These are phyloP conservation scores for Orientallactaga bullata DNA, from an alignment of 2,113 vertebrate species.

Conservation along the genomic window DNA sequence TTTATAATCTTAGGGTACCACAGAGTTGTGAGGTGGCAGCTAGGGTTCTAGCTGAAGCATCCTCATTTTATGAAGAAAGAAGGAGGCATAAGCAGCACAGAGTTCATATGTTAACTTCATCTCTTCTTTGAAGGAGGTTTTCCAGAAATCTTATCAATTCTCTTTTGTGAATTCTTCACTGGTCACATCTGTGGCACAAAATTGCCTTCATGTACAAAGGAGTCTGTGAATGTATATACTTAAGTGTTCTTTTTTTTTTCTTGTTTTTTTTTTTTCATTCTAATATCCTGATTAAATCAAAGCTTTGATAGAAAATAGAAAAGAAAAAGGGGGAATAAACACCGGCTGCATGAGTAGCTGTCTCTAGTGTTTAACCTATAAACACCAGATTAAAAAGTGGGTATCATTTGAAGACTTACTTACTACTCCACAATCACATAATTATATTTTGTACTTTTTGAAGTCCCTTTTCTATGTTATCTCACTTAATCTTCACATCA, in stretches of 20 bases:
- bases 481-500: background rate
- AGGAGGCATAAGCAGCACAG: background rate
- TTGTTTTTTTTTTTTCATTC: background rate
- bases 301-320: background rate
- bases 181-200: background rate
- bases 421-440: background rate
- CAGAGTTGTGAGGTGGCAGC: background rate
- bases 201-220: background rate
- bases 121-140: background rate
- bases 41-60: background rate
- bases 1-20: background rate
- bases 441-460: conserved; percentile 22
- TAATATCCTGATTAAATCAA: background rate
- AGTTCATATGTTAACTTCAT: background rate
- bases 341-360: background rate
- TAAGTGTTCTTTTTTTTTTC: background rate
- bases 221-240: background rate
- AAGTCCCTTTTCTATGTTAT: background rate
- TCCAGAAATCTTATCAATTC: background rate
- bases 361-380: background rate
- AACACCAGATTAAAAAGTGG: background rate
- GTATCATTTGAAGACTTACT: background rate
- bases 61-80: background rate
- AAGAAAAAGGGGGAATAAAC: background rate
- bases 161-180: background rate